phyloP scores from a whole-genome alignment of 2,888 invertebrate genomes.

The Aromia moschata region DNA sequence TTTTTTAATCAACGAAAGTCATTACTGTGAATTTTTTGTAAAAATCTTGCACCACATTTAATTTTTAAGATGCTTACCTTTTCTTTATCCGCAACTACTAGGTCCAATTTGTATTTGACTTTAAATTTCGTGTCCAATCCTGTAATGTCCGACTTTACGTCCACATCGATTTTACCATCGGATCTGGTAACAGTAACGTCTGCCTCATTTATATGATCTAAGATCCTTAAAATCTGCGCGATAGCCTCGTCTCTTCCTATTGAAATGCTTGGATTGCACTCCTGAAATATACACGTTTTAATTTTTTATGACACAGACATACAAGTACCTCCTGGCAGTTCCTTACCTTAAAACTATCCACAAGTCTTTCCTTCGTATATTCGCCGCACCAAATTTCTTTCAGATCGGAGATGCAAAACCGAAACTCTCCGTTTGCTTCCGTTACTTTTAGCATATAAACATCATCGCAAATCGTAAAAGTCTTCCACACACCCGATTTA shows the following conservation, averaged over 20 bases:
- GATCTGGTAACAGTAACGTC: constrained; percentile 28
- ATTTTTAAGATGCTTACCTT: constrained; percentile 42
- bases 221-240: constrained; percentile 31
- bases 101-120: constrained; percentile 45
- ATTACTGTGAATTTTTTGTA: no score
- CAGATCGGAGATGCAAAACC: constrained; percentile 50
- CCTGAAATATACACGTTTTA: constrained; percentile 45
- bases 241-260: constrained; percentile 43
- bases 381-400: constrained; percentile 52
- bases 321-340: background rate
- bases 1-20: no score
- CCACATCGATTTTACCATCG: constrained; percentile 33
- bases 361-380: constrained; percentile 41
- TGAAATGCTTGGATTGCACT: constrained; percentile 53
- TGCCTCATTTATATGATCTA: constrained; percentile 31
- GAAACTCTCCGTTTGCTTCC: constrained; percentile 34
- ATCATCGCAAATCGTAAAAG: constrained; percentile 43
- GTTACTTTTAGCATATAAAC: constrained; percentile 49
- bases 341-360: constrained; percentile 50
- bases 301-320: constrained; percentile 16
- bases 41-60: no score
- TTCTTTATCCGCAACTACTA: constrained; percentile 33
- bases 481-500: constrained; percentile 49
- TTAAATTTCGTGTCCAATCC: constrained; percentile 25
- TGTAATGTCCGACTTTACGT: constrained; percentile 29